phyloP scores from a whole-genome alignment of 1,140 invertebrate genomes.

The Drosophila parabipectinata region DNA sequence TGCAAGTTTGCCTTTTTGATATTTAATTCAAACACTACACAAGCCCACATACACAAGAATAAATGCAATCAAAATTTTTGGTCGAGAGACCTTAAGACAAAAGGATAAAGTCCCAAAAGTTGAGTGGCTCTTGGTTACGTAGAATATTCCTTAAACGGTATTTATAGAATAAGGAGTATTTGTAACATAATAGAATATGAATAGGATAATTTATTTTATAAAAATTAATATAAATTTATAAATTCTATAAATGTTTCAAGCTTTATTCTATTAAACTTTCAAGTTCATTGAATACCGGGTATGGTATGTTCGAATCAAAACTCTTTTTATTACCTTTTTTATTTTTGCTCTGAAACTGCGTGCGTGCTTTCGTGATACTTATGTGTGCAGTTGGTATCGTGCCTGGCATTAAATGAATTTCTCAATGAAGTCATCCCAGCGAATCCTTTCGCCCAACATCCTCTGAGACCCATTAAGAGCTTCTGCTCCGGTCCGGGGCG shows the following conservation, averaged over 20 bases:
- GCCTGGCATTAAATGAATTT: constrained; percentile 60
- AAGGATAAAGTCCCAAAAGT: constrained; percentile 6
- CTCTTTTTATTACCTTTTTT: neutral
- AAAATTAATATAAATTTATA: no score
- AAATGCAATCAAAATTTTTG: constrained; percentile 40
- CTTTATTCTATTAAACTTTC: neutral
- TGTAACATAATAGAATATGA: no score
- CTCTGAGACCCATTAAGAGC: constrained; percentile 42
- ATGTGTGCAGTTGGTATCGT: constrained; percentile 45
- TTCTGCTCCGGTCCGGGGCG: constrained; percentile 18
- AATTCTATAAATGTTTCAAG: no score
- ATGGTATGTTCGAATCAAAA: neutral
- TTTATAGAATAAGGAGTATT: no score
- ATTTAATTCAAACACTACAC: constrained; percentile 41
- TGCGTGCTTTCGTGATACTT: constrained; percentile 41
- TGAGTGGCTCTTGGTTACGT: neutral
- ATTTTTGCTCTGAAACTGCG: constrained; percentile 1
- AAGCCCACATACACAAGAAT: constrained; percentile 14
- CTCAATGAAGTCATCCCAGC: constrained; percentile 51
- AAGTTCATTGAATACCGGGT: neutral
- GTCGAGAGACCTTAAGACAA: constrained; percentile 6
- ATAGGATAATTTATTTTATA: no score
- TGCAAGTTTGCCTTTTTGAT: constrained; percentile 39
- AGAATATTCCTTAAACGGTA: neutral
- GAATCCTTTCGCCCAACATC: constrained; percentile 29